These are phyloP conservation scores for Scalopus aquaticus DNA, from an alignment of 2,113 vertebrate species.

Conservation along the genomic window DNA sequence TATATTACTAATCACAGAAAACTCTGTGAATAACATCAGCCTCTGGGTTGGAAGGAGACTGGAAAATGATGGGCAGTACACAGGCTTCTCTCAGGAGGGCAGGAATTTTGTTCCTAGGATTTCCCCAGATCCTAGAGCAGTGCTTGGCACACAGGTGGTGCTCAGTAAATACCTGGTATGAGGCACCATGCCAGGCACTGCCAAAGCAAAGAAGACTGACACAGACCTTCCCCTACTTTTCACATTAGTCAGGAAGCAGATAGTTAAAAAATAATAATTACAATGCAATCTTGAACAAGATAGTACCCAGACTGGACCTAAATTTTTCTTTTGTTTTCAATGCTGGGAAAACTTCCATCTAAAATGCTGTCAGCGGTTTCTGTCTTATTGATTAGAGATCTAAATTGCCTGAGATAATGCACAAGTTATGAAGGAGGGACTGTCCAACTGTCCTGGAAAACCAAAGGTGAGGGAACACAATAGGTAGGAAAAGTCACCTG, in stretches of 20 bases:
- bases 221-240: neutral
- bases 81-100: neutral
- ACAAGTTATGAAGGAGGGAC: neutral
- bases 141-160: neutral
- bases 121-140: neutral
- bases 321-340: conserved; percentile 14
- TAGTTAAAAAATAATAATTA: conserved; percentile 26
- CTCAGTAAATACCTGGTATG: conserved; percentile 2
- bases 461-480: neutral
- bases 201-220: neutral
- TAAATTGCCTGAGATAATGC: neutral
- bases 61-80: neutral
- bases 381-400: neutral
- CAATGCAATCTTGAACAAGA: neutral
- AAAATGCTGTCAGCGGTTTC: neutral
- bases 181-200: neutral
- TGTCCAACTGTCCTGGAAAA: neutral
- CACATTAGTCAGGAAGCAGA: neutral
- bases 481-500: neutral
- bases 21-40: conserved; percentile 32
- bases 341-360: neutral
- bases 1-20: conserved; percentile 74
- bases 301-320: neutral
- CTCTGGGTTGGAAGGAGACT: neutral
- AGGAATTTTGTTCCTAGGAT: neutral